Percentiles rank a stretch among this genome's conserved stretches.
Conservation (phyloP, 2,888 invertebrate species). For the Sthenelais limicola region DNA sequence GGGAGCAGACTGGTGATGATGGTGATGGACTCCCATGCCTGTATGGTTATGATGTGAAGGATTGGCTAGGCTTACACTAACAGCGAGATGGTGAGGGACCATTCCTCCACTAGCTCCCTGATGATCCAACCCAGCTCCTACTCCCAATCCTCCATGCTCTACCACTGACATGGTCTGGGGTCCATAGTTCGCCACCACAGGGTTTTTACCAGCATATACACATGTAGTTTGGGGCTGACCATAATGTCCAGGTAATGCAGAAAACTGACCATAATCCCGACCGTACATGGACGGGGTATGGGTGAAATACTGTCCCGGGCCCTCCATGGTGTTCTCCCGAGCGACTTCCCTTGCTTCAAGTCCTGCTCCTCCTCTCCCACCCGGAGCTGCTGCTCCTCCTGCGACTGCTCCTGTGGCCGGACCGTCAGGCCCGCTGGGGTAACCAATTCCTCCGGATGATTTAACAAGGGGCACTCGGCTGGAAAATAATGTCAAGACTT, state of each 20-base stretch:
- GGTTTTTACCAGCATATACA: slow-evolving; percentile 32
- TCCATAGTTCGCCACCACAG: slow-evolving; percentile 17
- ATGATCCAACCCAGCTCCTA: neutral
- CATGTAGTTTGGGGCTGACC: slow-evolving; percentile 21
- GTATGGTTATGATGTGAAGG: neutral
- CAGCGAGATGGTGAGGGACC: neutral
- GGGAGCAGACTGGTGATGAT: neutral
- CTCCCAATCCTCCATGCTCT: slow-evolving; percentile 16
- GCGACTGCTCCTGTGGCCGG: neutral
- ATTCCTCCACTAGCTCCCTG: too few species aligned
- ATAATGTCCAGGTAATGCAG: neutral
- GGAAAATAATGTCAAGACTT: slow-evolving; percentile 37
- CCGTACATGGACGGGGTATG: slow-evolving; percentile 15
- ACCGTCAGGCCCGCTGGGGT: neutral
- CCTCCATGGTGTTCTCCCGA: slow-evolving; percentile 20
- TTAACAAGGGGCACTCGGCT: slow-evolving; percentile 12
- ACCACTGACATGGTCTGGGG: slow-evolving; percentile 36
- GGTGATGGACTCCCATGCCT: neutral
- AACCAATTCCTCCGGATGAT: neutral
- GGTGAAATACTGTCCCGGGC: slow-evolving; percentile 29
- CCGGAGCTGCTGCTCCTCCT: neutral
- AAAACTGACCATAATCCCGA: neutral
- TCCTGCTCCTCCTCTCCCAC: neutral
- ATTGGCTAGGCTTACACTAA: slow-evolving; percentile 4
- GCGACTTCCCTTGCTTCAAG: too few species aligned